Evolutionary conservation across 2,888 invertebrate species (phyloP), one percentile per base, ranked within the genome.

Genomic region (Apamea crenata): DNA sequence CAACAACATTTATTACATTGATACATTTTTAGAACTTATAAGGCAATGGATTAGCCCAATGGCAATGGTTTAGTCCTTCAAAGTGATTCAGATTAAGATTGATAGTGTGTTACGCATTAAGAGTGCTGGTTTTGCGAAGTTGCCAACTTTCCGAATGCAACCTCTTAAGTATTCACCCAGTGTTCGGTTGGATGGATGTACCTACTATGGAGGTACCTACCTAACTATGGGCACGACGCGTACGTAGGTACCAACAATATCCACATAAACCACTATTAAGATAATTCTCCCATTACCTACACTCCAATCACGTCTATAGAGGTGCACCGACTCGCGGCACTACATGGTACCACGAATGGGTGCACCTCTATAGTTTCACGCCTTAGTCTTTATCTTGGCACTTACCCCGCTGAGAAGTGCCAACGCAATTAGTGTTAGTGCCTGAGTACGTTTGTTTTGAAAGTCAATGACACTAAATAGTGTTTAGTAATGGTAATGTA

Each of bases 331-430:
- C 5, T n/a, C 59, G 44, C 44, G 16, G 44, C 83, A 61, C 78
- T 68, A 68, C 36, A 29, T 21, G 59, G 53, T 44, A 47, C 83
- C 78, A 77, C 80, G 44, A 61, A 36, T 61, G 80, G 78, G 18
- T 61, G 80, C 83, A 78, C 67, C 78, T 80, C 83, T 77, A 83
- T 61, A 80, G 53, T 53, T 61, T 68, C 53, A 67, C 78, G 78
- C 78, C 80, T 80, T 80, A 77, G 78, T 68, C 80, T 80, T 83
- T 80, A 63, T 83, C 80, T 80, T 83, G 83, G 80, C 80, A 83
- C 53, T 80, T 77, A 83, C 25, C 67, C 25, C 36, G 61, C 44
- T 36, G 53, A 78, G 67, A 83, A 83, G 80, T 83, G 80, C 83
- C 80, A 83, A 77, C 53, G 80, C 78, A 80, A 80, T 80, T 80